A percentile compares a stretch with the other conserved stretches of the same genome.
These are phyloP conservation scores for Drymodes brunneopygia DNA, from an alignment of 2,113 vertebrate species.

Conservation along the genomic window DNA sequence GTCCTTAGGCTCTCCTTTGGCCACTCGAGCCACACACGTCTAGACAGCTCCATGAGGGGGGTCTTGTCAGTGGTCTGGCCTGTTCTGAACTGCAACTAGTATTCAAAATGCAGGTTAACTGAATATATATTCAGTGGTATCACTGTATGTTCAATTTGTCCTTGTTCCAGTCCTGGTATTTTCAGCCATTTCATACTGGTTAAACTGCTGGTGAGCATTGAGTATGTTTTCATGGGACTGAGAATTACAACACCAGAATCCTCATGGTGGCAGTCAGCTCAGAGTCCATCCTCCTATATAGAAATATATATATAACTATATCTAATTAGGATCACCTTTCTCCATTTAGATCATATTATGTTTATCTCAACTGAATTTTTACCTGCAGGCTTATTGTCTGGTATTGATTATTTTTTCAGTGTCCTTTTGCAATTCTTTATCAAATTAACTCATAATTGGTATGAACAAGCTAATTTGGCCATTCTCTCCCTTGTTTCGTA, in stretches of 20 bases:
- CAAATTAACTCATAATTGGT: background rate
- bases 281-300: background rate
- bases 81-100: background rate
- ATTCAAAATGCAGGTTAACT: background rate
- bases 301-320: background rate
- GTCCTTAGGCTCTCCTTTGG: background rate
- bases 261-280: background rate
- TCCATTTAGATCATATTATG: background rate
- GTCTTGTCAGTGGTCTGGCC: background rate
- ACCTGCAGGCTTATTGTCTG: background rate
- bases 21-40: background rate
- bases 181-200: background rate
- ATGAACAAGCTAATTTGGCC: background rate
- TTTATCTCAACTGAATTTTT: background rate
- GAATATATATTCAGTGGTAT: background rate
- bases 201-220: background rate
- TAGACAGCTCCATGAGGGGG: background rate
- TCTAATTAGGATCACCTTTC: background rate
- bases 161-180: background rate
- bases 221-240: background rate
- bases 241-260: background rate
- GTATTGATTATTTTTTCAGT: background rate
- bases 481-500: background rate
- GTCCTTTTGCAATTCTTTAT: background rate
- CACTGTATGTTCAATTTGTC: background rate